Evolutionary conservation across 2,113 vertebrate species (phyloP).

Genomic region (Indicator maculatus): DNA sequence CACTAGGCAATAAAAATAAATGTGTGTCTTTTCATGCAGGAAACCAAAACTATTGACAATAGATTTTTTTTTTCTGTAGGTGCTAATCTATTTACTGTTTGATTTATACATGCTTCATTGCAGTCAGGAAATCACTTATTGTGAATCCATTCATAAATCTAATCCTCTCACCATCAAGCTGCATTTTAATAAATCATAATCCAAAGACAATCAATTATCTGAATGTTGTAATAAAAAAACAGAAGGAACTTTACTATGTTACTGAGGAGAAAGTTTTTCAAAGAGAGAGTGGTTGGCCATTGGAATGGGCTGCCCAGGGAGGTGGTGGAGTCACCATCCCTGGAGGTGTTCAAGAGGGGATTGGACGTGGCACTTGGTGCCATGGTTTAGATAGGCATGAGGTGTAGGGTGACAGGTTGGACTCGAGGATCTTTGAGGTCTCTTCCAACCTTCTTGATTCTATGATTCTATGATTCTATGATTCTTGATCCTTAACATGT

Average conservation of each 20-base stretch:
- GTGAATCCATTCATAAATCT: conserved; percentile 8
- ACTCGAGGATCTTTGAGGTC: too few relatives aligned
- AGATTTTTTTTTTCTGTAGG: background rate
- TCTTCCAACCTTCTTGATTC: too few relatives aligned
- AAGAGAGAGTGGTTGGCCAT: too few relatives aligned
- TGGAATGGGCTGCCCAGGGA: too few relatives aligned
- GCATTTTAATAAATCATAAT: conserved; percentile 21
- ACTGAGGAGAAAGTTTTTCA: too few relatives aligned
- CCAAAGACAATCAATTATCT: background rate
- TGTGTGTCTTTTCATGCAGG: background rate
- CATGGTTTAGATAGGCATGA: too few relatives aligned
- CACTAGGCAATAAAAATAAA: background rate
- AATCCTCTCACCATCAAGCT: conserved; percentile 15
- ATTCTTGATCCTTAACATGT: too few relatives aligned
- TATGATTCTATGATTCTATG: too few relatives aligned
- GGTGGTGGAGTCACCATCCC: too few relatives aligned
- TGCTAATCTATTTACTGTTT: background rate
- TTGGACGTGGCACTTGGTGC: too few relatives aligned
- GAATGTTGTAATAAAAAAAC: conserved; percentile 1
- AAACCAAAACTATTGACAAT: background rate
- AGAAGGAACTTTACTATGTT: background rate
- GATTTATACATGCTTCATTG: background rate
- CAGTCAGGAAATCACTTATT: background rate
- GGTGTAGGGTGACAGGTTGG: too few relatives aligned
- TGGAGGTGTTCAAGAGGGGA: too few relatives aligned